A percentile compares a stretch with the other conserved stretches of the same genome.
phyloP scores from a whole-genome alignment of 2,113 vertebrate species.

The Poecilia latipinna region DNA sequence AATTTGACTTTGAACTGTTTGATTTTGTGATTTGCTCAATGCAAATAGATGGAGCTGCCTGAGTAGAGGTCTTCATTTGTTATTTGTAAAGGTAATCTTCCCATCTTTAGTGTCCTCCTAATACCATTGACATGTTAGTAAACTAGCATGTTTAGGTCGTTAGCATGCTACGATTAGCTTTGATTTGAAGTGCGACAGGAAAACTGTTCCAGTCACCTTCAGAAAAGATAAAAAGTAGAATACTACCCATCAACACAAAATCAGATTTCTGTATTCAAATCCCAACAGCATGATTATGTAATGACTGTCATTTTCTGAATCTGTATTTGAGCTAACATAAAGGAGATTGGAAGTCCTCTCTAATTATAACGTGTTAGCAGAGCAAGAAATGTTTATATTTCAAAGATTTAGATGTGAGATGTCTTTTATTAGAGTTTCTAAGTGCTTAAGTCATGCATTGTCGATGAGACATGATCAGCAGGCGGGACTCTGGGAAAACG shows the following conservation, averaged over 20 bases:
- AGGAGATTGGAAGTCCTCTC: neutral
- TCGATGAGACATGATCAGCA: slow-evolving; percentile 29
- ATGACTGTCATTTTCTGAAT: neutral
- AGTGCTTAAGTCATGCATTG: neutral
- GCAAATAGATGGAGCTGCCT: too few species aligned
- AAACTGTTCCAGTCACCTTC: neutral
- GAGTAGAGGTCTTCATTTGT: neutral
- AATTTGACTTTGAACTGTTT: too few species aligned
- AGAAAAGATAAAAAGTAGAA: neutral
- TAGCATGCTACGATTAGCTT: neutral
- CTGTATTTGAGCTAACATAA: neutral
- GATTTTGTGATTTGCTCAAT: too few species aligned
- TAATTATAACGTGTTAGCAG: neutral
- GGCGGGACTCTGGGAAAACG: slow-evolving; percentile 5
- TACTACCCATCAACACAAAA: neutral
- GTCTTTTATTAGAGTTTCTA: neutral
- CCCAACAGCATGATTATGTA: neutral
- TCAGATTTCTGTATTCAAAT: neutral
- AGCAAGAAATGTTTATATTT: neutral
- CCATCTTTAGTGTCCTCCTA: neutral
- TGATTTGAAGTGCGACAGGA: neutral
- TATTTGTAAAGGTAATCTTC: neutral
- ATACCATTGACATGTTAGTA: neutral
- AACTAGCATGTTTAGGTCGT: neutral
- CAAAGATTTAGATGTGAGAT: neutral